These are phyloP conservation scores for Stichodactyla helianthus DNA, from an alignment of 64 coral and sea anemone genomes.

Conservation along the genomic window DNA sequence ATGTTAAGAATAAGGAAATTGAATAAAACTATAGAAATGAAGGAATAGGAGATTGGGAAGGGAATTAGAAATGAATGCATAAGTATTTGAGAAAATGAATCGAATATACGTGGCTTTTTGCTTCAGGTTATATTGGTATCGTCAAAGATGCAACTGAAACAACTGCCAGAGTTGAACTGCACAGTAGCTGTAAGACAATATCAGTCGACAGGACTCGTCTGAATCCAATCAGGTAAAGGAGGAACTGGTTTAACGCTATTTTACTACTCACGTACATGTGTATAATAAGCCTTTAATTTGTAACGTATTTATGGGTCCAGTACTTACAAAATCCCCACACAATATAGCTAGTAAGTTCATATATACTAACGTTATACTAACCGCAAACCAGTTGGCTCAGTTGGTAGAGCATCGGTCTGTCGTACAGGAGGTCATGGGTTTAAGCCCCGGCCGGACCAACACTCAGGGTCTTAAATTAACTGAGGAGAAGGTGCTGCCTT, in stretches of 20 bases:
- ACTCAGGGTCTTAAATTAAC: too few species aligned
- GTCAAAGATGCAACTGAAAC: conserved; percentile 99
- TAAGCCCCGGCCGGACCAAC: too few species aligned
- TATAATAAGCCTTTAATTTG: too few species aligned
- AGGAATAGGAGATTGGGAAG: neutral
- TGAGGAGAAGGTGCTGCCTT: too few species aligned
- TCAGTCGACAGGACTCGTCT: conserved; percentile 90
- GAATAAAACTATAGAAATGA: too few species aligned
- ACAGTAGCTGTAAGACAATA: conserved; percentile 97
- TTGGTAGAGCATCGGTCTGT: too few species aligned
- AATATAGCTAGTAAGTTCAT: neutral
- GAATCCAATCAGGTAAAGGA: conserved; percentile 60
- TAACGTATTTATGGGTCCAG: too few species aligned
- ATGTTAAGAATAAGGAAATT: neutral
- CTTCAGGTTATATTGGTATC: conserved; percentile 94
- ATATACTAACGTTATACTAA: too few species aligned
- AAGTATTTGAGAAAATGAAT: neutral
- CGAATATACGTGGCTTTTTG: neutral
- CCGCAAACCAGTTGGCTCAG: too few species aligned
- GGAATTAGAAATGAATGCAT: neutral
- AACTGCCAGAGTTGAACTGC: conserved; percentile 91
- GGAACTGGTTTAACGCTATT: neutral
- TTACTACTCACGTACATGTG: too few species aligned
- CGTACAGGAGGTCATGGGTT: too few species aligned
- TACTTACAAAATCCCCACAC: neutral